phyloP scores from a whole-genome alignment of 30 jellyfish, hydroid and myxozoan species.

The Aurelia aurita region DNA sequence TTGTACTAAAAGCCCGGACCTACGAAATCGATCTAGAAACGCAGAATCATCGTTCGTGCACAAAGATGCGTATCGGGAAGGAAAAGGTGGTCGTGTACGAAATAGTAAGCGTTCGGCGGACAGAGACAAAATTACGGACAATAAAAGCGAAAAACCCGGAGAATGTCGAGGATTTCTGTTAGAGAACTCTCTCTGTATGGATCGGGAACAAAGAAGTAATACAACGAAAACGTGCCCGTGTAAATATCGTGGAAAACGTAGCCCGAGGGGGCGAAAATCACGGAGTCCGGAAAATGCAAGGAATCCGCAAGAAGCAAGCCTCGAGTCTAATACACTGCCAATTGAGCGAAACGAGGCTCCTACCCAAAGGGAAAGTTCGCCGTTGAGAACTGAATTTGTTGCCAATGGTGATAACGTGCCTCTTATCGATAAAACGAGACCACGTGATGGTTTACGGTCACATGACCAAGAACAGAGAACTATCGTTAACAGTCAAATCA shows the following conservation, averaged over 20 bases:
- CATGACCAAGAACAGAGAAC: neutral
- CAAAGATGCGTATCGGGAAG: constrained; percentile 50
- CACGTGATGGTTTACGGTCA: constrained; percentile 15
- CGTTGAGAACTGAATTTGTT: neutral
- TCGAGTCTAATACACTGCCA: neutral
- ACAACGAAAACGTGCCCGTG: constrained; percentile 40
- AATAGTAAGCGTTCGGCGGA: neutral
- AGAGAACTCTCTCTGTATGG: constrained; percentile 2
- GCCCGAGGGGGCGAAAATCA: constrained; percentile 4
- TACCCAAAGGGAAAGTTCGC: neutral
- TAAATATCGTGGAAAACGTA: constrained; percentile 44
- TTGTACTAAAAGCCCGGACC: neutral
- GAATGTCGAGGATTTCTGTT: neutral
- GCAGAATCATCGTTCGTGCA: constrained; percentile 41
- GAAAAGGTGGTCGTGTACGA: constrained; percentile 23
- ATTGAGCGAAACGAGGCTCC: neutral
- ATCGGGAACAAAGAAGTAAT: constrained; percentile 8
- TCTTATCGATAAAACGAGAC: constrained; percentile 19
- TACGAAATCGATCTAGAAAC: neutral
- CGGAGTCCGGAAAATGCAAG: neutral
- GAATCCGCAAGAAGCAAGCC: neutral
- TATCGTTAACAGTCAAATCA: neutral
- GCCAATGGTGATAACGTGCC: constrained; percentile 16
- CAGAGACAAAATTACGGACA: neutral
- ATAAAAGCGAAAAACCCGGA: neutral